Evolutionary conservation across 2,113 vertebrate genomes (phyloP).

Genomic region (Electrona antarctica): DNA sequence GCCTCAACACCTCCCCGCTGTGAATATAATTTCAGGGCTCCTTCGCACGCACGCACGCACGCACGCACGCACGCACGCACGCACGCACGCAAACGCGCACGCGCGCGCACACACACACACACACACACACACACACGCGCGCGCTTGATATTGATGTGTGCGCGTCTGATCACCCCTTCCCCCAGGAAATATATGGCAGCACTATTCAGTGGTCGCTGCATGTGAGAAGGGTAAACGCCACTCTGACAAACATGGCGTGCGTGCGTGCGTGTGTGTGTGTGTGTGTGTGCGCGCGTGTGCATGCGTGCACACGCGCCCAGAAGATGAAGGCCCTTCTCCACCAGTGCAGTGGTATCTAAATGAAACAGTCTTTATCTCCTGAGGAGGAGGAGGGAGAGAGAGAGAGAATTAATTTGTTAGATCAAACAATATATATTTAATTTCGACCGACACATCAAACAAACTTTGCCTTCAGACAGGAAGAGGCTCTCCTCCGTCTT

Average conservation of each 20-base stretch:
- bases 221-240: too few relatives aligned
- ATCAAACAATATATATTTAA: slow-evolving; percentile 84
- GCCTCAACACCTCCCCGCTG: slow-evolving; percentile 33
- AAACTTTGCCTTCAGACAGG: slow-evolving; percentile 83
- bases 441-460: slow-evolving; percentile 84
- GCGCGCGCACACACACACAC: not conserved
- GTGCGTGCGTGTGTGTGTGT: not conserved
- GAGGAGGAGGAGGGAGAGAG: slow-evolving; percentile 28
- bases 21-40: not conserved
- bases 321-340: slow-evolving; percentile 36
- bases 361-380: slow-evolving; percentile 86
- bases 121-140: not conserved
- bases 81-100: not conserved
- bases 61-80: not conserved
- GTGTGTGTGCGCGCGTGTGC: not conserved
- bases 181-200: too few relatives aligned
- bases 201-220: too few relatives aligned
- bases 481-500: slow-evolving; percentile 61
- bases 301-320: slow-evolving; percentile 34
- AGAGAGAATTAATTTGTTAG: slow-evolving; percentile 82
- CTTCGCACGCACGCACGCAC: not conserved
- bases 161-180: not conserved
- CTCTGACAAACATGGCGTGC: too few relatives aligned
- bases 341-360: slow-evolving; percentile 80
- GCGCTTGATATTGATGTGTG: not conserved